Conservation (phyloP, 1,140 invertebrate species). For the Epicauta chinensis region DNA sequence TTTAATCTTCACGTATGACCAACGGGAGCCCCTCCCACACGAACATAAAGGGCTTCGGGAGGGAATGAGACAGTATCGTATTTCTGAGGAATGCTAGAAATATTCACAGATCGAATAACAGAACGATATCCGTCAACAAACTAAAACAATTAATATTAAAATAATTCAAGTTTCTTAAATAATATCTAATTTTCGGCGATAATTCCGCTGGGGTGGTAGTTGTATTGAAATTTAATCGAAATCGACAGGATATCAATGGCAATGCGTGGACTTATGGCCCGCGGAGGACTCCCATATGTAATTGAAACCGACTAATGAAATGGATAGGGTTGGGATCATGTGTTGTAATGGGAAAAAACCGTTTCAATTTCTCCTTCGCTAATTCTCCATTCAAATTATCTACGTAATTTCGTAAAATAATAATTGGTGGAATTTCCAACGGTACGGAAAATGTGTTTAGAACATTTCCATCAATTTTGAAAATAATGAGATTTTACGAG, state of each 20-base stretch:
- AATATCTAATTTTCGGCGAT: neutral
- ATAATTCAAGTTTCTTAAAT: neutral
- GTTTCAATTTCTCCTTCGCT: neutral
- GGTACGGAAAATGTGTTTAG: too few relatives aligned
- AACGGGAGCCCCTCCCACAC: slow-evolving; percentile 18
- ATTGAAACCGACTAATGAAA: slow-evolving; percentile 12
- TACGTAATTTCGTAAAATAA: neutral
- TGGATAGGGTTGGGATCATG: slow-evolving; percentile 8
- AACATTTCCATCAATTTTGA: neutral
- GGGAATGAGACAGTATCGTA: neutral
- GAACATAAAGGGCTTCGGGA: slow-evolving; percentile 30
- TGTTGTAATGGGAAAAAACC: slow-evolving; percentile 14
- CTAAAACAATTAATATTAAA: neutral
- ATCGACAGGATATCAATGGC: neutral
- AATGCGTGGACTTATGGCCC: slow-evolving; percentile 21
- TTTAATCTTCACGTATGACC: slow-evolving; percentile 17
- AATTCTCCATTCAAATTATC: neutral
- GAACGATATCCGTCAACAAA: too few relatives aligned
- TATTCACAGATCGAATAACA: neutral
- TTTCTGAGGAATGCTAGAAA: neutral
- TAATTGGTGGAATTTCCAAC: neutral
- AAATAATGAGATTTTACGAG: too few relatives aligned
- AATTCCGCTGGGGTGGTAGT: neutral
- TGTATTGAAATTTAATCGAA: slow-evolving; percentile 1
- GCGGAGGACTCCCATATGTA: slow-evolving; percentile 20